phyloP scores from a whole-genome alignment of 2,113 vertebrate species.

The Glareola pratincola region DNA sequence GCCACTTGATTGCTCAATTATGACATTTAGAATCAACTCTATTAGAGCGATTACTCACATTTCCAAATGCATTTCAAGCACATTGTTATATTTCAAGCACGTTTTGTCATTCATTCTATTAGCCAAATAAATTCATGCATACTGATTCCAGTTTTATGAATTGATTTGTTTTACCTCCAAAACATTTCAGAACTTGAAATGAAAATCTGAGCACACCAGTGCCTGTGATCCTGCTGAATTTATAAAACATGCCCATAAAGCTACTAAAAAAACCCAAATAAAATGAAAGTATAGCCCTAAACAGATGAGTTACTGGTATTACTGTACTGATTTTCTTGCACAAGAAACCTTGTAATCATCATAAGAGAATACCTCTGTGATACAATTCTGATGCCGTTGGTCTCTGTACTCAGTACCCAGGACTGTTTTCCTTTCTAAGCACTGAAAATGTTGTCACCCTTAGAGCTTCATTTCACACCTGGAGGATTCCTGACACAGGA shows the following conservation, averaged over 20 bases:
- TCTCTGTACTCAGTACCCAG: neutral
- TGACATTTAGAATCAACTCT: neutral
- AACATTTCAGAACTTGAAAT: neutral
- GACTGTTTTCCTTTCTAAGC: neutral
- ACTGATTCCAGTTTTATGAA: neutral
- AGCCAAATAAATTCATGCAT: neutral
- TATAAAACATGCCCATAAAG: neutral
- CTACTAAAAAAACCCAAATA: neutral
- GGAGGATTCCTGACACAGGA: slow-evolving; percentile 23
- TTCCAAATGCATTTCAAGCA: neutral
- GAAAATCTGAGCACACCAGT: neutral
- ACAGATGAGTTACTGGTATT: neutral
- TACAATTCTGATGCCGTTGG: neutral
- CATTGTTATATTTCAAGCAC: neutral
- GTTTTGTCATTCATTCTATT: neutral
- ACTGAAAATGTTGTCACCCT: neutral
- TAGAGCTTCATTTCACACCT: neutral
- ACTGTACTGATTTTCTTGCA: neutral
- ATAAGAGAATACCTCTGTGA: neutral
- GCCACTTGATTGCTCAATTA: neutral
- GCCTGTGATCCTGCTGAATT: neutral
- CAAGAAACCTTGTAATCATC: neutral
- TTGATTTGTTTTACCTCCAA: neutral
- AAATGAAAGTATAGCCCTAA: neutral
- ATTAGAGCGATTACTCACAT: neutral